Percentiles rank a stretch among this genome's conserved stretches.
These are phyloP conservation scores for Dicranocentrus wangi DNA, from an alignment of 2,888 invertebrate species.

Conservation along the genomic window DNA sequence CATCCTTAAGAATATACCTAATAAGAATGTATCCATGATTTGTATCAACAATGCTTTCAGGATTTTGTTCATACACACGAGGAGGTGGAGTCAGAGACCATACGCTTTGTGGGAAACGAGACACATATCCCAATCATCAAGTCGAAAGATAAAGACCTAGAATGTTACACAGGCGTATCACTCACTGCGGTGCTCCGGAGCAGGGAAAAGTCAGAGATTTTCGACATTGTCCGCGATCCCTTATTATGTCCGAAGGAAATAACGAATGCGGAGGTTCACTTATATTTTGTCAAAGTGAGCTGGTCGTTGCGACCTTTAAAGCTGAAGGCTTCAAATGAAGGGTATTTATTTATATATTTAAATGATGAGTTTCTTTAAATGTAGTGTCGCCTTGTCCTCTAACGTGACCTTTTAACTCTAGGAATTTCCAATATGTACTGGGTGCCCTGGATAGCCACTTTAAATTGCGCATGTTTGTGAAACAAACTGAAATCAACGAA, in stretches of 20 bases:
- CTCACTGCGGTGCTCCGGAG: conserved; percentile 1
- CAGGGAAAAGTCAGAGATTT: conserved; percentile 43
- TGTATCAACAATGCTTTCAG: too few species aligned
- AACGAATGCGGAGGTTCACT: conserved; percentile 35
- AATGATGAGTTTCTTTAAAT: neutral
- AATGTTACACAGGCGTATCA: conserved; percentile 40
- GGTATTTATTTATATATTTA: conserved; percentile 18
- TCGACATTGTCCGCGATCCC: conserved; percentile 44
- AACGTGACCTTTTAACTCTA: neutral
- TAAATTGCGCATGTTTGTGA: conserved; percentile 26
- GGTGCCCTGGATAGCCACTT: conserved; percentile 46
- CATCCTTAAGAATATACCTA: too few species aligned
- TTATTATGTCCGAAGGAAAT: conserved; percentile 45
- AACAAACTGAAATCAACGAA: neutral
- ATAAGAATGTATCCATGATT: too few species aligned
- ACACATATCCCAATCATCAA: conserved; percentile 16
- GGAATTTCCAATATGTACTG: conserved; percentile 48
- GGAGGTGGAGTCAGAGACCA: conserved; percentile 15
- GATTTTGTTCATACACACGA: conserved; percentile 48
- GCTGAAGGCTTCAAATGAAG: conserved; percentile 23
- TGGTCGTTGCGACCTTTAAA: conserved; percentile 42
- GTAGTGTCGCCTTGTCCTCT: neutral
- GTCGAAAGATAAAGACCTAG: conserved; percentile 33
- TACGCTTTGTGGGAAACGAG: conserved; percentile 35
- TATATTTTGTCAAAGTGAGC: conserved; percentile 35